Evolutionary conservation across 2,797 vertebrate genomes (phyloP), one percentile per base, ranked within the genome.

Genomic region (Megaceryle alcyon): DNA sequence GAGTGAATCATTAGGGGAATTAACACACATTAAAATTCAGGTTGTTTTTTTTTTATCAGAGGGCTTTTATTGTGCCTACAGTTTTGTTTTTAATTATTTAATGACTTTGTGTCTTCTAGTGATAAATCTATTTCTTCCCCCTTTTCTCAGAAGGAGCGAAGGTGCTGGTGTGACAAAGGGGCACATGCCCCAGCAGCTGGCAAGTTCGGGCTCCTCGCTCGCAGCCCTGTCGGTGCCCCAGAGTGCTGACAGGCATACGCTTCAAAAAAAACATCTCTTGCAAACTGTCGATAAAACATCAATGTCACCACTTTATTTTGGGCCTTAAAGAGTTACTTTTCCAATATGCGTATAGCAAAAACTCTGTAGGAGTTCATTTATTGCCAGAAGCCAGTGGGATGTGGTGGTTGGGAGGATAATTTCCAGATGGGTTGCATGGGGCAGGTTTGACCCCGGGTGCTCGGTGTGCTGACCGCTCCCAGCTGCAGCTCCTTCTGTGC

Each of bases 1-100:
- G 94, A 97, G 96, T 90, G 95, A 98, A 98, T 98, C 98, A 97
- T 98, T 97, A 97, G 92, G 96, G 96, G 96, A 97, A 98, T 98
- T 98, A 98, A 97, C 96, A 76, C 61, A n/a, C 97, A 98, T 97
- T 97, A 97, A 98, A 98, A 97, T 96, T 97, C 96, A 94, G 95
- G 63, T 57, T 51, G 44, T 91, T 89, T 95, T 94, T 88, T 95
- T 97, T 97, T 98, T 97, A 98, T 98, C 97, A 84, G 82, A 94
- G 92, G 96, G 96, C 95, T 97, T 97, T 98, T 97, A 98, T 97
- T 98, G 97, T 97, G 96, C 95, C 94, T 96, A 81, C 96, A 97
- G 97, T 98, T 98, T 98, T 98, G 97, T 95, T 98, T 97, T 98
- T 98, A 98, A 98, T 98, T 98, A 98, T 98, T 97, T 98, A 98